Conservation (phyloP, 2,888 invertebrate species). For the Pheosia tremula region DNA sequence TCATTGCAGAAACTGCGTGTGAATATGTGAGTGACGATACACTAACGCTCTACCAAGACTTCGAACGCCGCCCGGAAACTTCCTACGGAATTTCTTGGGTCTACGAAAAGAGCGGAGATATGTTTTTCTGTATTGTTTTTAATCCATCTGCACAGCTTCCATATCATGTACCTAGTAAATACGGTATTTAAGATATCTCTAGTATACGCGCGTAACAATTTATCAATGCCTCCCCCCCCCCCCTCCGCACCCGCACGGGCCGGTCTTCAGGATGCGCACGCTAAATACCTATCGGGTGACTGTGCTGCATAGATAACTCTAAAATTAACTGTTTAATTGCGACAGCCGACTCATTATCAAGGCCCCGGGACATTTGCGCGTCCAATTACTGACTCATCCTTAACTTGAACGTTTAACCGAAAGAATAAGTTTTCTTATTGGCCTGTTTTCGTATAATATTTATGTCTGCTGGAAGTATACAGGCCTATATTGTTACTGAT, state of each 20-base stretch:
- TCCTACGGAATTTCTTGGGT: too few species aligned
- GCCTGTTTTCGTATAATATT: background rate
- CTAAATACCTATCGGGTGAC: slow-evolving; percentile 12
- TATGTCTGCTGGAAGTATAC: background rate
- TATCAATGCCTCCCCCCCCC: background rate
- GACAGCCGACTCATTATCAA: slow-evolving; percentile 34
- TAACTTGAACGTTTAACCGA: background rate
- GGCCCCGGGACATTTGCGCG: slow-evolving; percentile 28
- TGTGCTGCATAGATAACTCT: slow-evolving; percentile 21
- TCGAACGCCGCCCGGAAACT: too few species aligned
- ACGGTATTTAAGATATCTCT: background rate
- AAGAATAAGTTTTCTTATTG: background rate
- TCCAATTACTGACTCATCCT: slow-evolving; percentile 24
- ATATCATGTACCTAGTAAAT: too few species aligned
- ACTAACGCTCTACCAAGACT: too few species aligned
- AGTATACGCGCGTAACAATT: background rate
- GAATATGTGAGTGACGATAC: background rate
- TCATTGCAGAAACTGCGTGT: too few species aligned
- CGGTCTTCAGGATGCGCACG: slow-evolving; percentile 13
- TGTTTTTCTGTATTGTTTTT: background rate
- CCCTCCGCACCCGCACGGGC: background rate
- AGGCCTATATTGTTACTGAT: background rate
- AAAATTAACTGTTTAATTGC: slow-evolving; percentile 31
- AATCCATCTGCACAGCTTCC: too few species aligned
- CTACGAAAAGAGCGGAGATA: too few species aligned